Percentiles rank a stretch among this genome's conserved stretches.
Evolutionary conservation across 2,113 vertebrate genomes (phyloP).

Genomic region (Mola mola): DNA sequence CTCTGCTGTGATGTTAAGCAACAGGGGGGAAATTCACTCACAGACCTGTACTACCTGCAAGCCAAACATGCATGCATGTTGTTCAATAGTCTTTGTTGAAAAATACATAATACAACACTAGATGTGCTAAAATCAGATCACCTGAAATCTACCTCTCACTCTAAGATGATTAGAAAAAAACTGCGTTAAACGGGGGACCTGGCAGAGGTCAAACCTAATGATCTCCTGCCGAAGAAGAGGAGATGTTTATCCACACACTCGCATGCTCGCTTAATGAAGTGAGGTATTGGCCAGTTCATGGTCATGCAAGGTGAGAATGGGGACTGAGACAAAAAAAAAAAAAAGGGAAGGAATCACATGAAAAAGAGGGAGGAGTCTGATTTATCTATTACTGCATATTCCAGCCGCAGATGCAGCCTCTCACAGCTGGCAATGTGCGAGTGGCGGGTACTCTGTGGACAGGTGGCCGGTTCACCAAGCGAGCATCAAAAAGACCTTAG

Average conservation of each 20-base stretch:
- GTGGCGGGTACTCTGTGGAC: neutral
- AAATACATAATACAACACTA: neutral
- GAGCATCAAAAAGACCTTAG: neutral
- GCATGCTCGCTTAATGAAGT: slow-evolving; percentile 61
- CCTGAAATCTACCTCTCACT: neutral
- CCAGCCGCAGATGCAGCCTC: neutral
- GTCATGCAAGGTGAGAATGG: slow-evolving; percentile 3
- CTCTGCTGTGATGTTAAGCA: no score
- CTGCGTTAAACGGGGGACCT: slow-evolving; percentile 5
- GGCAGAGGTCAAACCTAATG: slow-evolving; percentile 51
- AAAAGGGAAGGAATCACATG: slow-evolving; percentile 16
- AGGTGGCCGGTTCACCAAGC: neutral
- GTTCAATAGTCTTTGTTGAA: no score
- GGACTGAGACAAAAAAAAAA: no score
- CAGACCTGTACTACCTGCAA: no score
- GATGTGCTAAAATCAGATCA: neutral
- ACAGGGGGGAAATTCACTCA: neutral
- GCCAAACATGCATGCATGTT: no score
- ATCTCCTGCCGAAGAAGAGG: slow-evolving; percentile 21
- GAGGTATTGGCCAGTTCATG: slow-evolving; percentile 51
- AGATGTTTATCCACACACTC: slow-evolving; percentile 46
- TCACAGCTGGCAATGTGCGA: neutral
- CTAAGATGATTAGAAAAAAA: slow-evolving; percentile 18
- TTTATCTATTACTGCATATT: no score
- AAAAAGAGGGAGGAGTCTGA: slow-evolving; percentile 11